Base-by-base conservation (phyloP, 2,888 invertebrate species). In the Malachius bipustulatus region DNA sequence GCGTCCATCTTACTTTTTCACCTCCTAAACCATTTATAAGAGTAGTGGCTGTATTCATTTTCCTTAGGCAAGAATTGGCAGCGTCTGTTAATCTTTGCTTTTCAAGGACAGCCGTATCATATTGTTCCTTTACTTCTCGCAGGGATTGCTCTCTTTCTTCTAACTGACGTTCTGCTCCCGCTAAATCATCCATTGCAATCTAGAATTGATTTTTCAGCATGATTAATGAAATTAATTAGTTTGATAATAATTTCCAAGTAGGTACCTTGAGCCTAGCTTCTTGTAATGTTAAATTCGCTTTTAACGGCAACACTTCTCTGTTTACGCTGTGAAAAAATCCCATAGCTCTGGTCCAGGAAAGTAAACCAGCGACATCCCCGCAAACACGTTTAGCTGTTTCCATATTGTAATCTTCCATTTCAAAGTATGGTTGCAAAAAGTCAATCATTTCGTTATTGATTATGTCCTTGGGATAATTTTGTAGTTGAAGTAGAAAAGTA, bases 401-500 rank as follows among this genome's bases (percentile, higher is more conserved):
- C 84, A 94, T 87, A 56, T 88, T 90, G 59, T 94, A 96, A 60
- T 96, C 94, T 51, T 93, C 93, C 89, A 90, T 89, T 57, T 81
- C 78, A 50, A 91, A 88, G 60, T 93, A 96, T 0, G 93, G 91
- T 45, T 79, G 72, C 35, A 96, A 63, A 40, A 94, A 70, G 57
- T 96, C 96, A 4, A 96, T 88, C 78, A 94, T 93, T 66, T 96
- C 96, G 53, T 89, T 91, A 59, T 93, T 96, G 41, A 96, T 94
- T 4, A 88, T 85, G 55, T 94, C 94, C 65, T 93, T 90, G 0
- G 93, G 91, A 59, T 93, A 96, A 55, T 89, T 90, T 67, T 93
- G 88, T 11, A 96, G 67, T 56, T 89, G 89, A 3, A 89, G 66
- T 27, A 91, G 65, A 59, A 96, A 96, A 8, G 90, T 91, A 1